Evolutionary conservation across 2,888 invertebrate species (phyloP).

Genomic region (Drosophila rubida): DNA sequence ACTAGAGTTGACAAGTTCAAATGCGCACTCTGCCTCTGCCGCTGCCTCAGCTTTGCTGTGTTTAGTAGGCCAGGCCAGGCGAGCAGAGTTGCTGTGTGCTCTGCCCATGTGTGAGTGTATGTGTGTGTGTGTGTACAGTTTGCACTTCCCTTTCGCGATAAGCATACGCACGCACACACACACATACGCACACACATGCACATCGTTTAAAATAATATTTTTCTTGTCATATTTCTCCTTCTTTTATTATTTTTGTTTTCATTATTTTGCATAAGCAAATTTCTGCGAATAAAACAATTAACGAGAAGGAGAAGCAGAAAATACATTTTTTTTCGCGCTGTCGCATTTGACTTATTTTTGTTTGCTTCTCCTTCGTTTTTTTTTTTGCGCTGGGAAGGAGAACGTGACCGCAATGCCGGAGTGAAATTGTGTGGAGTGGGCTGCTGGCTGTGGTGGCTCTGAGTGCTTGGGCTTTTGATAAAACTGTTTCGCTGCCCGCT

Average conservation of each 20-base stretch:
- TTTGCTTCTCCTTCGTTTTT: slow-evolving; percentile 1
- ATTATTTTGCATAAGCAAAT: slow-evolving; percentile 67
- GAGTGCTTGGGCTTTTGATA: slow-evolving; percentile 46
- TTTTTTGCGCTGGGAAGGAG: slow-evolving; percentile 55
- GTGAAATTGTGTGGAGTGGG: slow-evolving; percentile 57
- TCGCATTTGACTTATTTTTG: slow-evolving; percentile 35
- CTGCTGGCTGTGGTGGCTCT: slow-evolving; percentile 6
- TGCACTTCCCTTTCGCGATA: slow-evolving; percentile 59
- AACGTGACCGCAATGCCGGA: slow-evolving; percentile 77
- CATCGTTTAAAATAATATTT: slow-evolving; percentile 40
- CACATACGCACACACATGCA: slow-evolving; percentile 14
- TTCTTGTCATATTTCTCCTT: slow-evolving; percentile 20
- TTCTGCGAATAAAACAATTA: slow-evolving; percentile 72
- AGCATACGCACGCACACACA: slow-evolving; percentile 21
- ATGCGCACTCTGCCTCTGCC: slow-evolving; percentile 38
- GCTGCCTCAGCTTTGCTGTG: background rate
- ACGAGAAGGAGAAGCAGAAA: slow-evolving; percentile 59
- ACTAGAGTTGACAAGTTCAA: slow-evolving; percentile 75
- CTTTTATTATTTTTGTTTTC: slow-evolving; percentile 18
- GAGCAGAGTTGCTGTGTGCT: slow-evolving; percentile 36
- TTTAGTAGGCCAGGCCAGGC: slow-evolving; percentile 28
- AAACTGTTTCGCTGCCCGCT: slow-evolving; percentile 18
- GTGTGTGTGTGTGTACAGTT: slow-evolving; percentile 39
- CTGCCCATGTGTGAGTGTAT: background rate
- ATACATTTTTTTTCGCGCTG: slow-evolving; percentile 28